phyloP scores from a whole-genome alignment of 2,797 vertebrate species.

The Mormyrops boulengeri region DNA sequence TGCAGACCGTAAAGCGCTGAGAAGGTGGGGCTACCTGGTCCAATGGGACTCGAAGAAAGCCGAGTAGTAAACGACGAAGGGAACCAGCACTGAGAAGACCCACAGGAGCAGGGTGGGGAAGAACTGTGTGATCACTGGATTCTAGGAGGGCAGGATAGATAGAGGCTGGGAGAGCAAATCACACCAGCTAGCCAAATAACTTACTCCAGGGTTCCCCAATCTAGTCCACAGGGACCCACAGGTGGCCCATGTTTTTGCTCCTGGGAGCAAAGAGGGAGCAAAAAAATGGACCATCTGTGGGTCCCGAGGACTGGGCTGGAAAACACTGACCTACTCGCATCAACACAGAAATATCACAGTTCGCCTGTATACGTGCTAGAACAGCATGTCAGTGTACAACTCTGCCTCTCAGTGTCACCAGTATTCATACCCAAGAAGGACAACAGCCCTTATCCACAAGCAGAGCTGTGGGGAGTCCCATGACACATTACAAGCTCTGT shows the following conservation, averaged over 20 bases:
- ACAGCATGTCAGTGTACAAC: background rate
- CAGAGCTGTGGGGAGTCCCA: background rate
- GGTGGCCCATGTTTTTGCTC: background rate
- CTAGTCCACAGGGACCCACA: background rate
- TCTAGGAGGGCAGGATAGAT: slow-evolving; percentile 57
- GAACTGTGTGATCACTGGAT: slow-evolving; percentile 89
- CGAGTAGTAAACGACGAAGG: slow-evolving; percentile 91
- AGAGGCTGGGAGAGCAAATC: background rate
- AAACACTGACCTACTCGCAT: background rate
- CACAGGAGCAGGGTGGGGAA: slow-evolving; percentile 89
- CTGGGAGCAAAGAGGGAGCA: background rate
- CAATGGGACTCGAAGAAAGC: slow-evolving; percentile 92
- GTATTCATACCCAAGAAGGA: background rate
- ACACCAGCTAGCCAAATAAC: background rate
- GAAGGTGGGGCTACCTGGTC: slow-evolving; percentile 75
- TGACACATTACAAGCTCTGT: background rate
- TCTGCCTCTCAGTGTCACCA: background rate
- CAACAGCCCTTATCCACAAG: background rate
- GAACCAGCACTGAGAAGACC: slow-evolving; percentile 87
- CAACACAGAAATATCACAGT: background rate
- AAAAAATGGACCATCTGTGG: background rate
- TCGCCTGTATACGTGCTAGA: background rate
- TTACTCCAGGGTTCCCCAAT: background rate
- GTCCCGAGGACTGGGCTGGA: background rate
- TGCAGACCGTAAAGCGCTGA: background rate